These are phyloP conservation scores for Heliconius nattereri DNA, from an alignment of 1,140 invertebrate genomes.

Conservation along the genomic window DNA sequence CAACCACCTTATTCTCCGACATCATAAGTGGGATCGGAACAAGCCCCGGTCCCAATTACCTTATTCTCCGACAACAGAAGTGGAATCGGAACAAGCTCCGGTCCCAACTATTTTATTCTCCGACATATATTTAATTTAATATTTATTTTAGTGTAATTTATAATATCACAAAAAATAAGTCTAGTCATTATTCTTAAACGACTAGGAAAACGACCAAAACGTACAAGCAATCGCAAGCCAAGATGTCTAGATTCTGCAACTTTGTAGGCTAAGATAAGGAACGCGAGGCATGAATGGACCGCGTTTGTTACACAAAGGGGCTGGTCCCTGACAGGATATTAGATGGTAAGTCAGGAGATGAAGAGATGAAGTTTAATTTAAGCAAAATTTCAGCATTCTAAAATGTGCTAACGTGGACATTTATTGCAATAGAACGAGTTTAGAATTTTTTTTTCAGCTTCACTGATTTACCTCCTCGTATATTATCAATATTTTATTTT, in stretches of 20 bases:
- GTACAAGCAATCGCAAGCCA: neutral
- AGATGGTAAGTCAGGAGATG: constrained; percentile 21
- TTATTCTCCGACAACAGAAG: no score
- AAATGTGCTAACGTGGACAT: neutral
- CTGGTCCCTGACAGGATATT: constrained; percentile 40
- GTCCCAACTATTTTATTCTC: no score
- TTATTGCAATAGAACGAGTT: neutral
- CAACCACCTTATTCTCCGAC: no score
- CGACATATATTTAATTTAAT: no score
- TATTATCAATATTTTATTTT: neutral
- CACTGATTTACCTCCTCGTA: no score
- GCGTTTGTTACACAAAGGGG: constrained; percentile 40
- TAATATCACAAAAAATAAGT: no score
- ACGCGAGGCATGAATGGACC: constrained; percentile 40
- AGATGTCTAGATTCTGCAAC: constrained; percentile 17
- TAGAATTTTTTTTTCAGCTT: neutral
- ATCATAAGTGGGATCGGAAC: no score
- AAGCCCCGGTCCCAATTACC: no score
- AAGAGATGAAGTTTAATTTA: neutral
- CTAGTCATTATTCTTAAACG: no score
- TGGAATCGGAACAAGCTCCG: no score
- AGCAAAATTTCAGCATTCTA: neutral
- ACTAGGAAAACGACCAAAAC: neutral
- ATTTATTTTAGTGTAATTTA: no score
- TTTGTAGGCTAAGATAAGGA: constrained; percentile 35